Conservation (phyloP, 1,140 invertebrate species). For the Halesus radiatus region DNA sequence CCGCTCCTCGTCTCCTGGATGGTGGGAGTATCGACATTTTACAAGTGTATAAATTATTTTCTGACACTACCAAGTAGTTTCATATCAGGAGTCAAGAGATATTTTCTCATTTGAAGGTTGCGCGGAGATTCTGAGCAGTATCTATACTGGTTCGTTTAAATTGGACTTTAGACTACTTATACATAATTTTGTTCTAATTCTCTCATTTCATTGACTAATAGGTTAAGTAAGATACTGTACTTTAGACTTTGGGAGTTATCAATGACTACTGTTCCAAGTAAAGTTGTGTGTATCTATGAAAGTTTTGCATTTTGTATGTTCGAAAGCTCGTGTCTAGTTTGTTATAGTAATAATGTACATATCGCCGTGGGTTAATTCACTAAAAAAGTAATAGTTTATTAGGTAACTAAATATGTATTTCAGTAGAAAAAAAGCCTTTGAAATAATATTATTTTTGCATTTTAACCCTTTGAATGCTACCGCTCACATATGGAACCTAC, state of each 20-base stretch:
- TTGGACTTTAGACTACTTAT: too few species aligned
- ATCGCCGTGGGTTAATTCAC: background rate
- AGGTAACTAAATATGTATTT: background rate
- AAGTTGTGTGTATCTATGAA: background rate
- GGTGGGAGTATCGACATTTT: too few species aligned
- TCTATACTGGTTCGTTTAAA: too few species aligned
- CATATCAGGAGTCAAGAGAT: too few species aligned
- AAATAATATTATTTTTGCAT: background rate
- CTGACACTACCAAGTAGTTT: too few species aligned
- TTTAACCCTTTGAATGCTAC: background rate
- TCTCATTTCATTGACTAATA: too few species aligned
- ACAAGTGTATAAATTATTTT: too few species aligned
- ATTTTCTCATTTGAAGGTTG: too few species aligned
- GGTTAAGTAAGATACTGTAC: background rate
- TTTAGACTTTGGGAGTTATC: background rate
- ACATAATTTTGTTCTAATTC: too few species aligned
- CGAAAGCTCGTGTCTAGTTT: background rate
- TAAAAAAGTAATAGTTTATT: background rate
- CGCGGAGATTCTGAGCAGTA: too few species aligned
- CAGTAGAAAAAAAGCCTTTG: background rate
- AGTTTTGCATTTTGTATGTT: background rate
- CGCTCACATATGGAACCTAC: too few species aligned
- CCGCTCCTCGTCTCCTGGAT: too few species aligned
- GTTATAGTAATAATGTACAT: constrained; percentile 1
- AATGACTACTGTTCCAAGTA: background rate